A percentile compares a stretch with the other conserved stretches of the same genome.
Conservation (phyloP, 2,113 vertebrate species). For the Ceratotherium simum region DNA sequence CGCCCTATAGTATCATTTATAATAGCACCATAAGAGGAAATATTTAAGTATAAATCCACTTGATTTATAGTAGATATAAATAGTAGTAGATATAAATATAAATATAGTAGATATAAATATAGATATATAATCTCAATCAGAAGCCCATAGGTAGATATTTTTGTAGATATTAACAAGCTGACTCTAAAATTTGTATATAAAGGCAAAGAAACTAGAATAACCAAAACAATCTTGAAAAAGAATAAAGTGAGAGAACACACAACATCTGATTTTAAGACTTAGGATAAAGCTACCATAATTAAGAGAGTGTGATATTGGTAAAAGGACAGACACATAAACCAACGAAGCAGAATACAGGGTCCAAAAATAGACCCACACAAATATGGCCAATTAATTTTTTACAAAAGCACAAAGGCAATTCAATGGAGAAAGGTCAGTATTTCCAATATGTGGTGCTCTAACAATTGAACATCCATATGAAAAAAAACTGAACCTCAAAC, state of each 20-base stretch:
- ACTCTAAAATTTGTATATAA: neutral
- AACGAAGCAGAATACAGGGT: neutral
- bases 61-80: neutral
- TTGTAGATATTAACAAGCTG: neutral
- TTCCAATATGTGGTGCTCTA: neutral
- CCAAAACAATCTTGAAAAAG: neutral
- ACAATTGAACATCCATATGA: neutral
- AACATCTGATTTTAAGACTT: neutral
- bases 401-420: neutral
- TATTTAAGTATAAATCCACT: neutral
- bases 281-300: neutral
- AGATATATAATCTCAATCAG: neutral
- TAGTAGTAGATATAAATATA: too few relatives aligned
- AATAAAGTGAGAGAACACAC: neutral
- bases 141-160: neutral
- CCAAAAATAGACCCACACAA: neutral
- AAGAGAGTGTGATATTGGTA: neutral
- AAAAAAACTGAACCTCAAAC: neutral
- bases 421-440: neutral
- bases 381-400: neutral
- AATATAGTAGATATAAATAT: too few relatives aligned
- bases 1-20: neutral
- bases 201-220: neutral
- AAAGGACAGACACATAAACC: neutral
- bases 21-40: neutral